phyloP scores from a whole-genome alignment of 2,113 vertebrate species.

The Austrofundulus limnaeus region DNA sequence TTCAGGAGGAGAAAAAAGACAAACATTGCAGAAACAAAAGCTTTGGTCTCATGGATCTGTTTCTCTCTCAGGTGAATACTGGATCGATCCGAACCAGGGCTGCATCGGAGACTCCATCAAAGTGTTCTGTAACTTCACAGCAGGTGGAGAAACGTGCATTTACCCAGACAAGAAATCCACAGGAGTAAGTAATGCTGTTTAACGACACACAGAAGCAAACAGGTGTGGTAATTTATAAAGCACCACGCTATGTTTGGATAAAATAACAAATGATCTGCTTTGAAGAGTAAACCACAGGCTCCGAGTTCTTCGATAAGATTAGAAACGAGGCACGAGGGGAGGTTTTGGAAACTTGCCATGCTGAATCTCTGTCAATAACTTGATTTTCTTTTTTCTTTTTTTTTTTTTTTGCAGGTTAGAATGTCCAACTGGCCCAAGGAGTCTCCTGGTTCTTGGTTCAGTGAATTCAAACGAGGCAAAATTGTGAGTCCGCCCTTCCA shows the following conservation, averaged over 20 bases:
- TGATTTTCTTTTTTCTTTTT: too few relatives aligned
- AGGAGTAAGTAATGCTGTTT: constrained; percentile 82
- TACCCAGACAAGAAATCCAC: constrained; percentile 95
- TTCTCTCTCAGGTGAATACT: constrained; percentile 86
- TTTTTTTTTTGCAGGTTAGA: constrained; percentile 80
- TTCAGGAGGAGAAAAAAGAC: neutral
- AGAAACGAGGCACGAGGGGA: neutral
- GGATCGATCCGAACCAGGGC: constrained; percentile 99
- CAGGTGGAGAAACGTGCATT: constrained; percentile 95
- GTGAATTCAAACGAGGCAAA: constrained; percentile 98
- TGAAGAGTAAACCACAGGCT: neutral
- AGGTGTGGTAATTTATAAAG: neutral
- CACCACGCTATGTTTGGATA: neutral
- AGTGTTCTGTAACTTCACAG: constrained; percentile 97
- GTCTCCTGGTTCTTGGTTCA: constrained; percentile 94
- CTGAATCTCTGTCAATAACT: neutral
- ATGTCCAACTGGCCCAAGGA: constrained; percentile 98
- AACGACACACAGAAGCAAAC: neutral
- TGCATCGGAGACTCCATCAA: constrained; percentile 94
- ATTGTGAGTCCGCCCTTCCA: constrained; percentile 83
- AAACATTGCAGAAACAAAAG: neutral
- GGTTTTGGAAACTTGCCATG: neutral
- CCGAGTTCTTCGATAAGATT: neutral
- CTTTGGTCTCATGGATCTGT: constrained; percentile 17
- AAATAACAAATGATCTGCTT: neutral